Evolutionary conservation across 2,888 invertebrate genomes (phyloP).

Genomic region (Xiphydria camelus): DNA sequence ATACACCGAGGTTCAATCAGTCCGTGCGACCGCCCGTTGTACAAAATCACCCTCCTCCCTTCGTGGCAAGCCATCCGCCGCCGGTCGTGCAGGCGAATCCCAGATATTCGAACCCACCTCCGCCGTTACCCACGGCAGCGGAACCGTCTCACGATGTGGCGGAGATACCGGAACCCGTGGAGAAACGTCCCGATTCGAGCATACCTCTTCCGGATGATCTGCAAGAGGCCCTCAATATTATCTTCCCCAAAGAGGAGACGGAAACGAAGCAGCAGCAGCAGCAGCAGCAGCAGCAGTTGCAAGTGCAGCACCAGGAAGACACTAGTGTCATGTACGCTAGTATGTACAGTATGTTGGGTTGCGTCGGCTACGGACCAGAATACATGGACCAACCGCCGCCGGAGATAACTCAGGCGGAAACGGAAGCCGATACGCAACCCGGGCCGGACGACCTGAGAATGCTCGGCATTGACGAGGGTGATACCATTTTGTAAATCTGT

Average conservation of each 20-base stretch:
- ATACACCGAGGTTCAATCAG: constrained; percentile 29
- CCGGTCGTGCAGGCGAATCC: constrained; percentile 34
- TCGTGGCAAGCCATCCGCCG: constrained; percentile 11
- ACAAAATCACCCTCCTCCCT: constrained; percentile 28
- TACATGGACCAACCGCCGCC: constrained; percentile 55
- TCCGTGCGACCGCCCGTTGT: constrained; percentile 27
- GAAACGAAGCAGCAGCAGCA: constrained; percentile 33
- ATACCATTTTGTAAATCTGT: constrained; percentile 60
- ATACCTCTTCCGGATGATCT: constrained; percentile 66
- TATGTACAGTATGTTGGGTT: constrained; percentile 53
- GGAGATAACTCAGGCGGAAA: constrained; percentile 49
- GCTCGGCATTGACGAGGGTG: constrained; percentile 84
- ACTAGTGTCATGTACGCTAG: constrained; percentile 51
- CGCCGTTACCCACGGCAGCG: constrained; percentile 28
- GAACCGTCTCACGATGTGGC: constrained; percentile 42
- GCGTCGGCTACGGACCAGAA: constrained; percentile 52
- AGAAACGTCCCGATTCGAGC: constrained; percentile 56
- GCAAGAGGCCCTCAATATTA: constrained; percentile 69
- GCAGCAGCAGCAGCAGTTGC: constrained; percentile 40
- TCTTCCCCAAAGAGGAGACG: constrained; percentile 64
- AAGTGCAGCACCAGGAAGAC: constrained; percentile 36
- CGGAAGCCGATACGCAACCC: constrained; percentile 56
- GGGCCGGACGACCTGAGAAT: constrained; percentile 77
- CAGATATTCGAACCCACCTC: constrained; percentile 41
- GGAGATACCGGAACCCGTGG: constrained; percentile 57